Conservation (phyloP, 1,140 invertebrate genomes). For the Apis cerana region DNA sequence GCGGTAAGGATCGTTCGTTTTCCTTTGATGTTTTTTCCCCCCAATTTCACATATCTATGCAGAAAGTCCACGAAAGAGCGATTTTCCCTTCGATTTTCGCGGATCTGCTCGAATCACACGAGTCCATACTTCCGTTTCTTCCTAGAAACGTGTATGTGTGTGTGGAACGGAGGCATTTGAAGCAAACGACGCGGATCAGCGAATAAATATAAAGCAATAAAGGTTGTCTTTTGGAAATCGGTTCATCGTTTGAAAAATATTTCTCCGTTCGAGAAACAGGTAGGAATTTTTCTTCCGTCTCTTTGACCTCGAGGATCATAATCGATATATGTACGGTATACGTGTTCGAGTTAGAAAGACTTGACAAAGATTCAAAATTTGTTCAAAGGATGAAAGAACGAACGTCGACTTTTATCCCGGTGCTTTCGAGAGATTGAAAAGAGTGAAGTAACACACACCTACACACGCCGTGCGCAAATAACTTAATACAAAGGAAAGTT, state of each 20-base stretch:
- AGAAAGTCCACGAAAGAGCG: slow-evolving; percentile 39
- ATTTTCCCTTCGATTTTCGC: slow-evolving; percentile 13
- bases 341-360: too few relatives aligned
- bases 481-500: too few relatives aligned
- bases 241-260: background rate
- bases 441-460: too few relatives aligned
- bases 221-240: background rate
- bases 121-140: background rate
- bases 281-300: too few relatives aligned
- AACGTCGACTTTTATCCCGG: too few relatives aligned
- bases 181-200: slow-evolving; percentile 7
- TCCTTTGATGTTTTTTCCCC: slow-evolving; percentile 32
- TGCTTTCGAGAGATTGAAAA: too few relatives aligned
- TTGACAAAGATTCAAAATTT: too few relatives aligned
- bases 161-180: background rate
- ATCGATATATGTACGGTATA: too few relatives aligned
- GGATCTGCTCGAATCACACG: slow-evolving; percentile 41
- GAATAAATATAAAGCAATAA: background rate
- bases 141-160: background rate
- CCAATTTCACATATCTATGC: slow-evolving; percentile 7
- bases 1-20: slow-evolving; percentile 26
- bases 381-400: too few relatives aligned
- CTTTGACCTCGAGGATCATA: too few relatives aligned
- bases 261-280: background rate
- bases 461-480: too few relatives aligned